A percentile compares a stretch with the other conserved stretches of the same genome.
These are phyloP conservation scores for Acromyrmex heyeri DNA, from an alignment of 1,140 invertebrate species.

Conservation along the genomic window DNA sequence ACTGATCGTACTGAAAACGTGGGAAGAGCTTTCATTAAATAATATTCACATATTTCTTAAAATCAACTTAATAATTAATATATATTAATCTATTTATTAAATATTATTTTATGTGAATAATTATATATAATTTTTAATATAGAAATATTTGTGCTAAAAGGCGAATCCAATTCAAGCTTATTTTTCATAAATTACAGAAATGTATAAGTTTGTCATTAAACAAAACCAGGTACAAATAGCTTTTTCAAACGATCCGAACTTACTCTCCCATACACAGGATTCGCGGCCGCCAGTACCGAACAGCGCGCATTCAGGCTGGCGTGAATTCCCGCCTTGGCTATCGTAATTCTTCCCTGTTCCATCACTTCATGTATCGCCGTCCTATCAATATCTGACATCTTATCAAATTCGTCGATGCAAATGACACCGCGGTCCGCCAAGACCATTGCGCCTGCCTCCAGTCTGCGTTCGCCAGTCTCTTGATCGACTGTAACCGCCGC, in stretches of 20 bases:
- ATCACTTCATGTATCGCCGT: constrained; percentile 99
- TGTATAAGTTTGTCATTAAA: background rate
- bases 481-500: constrained; percentile 98
- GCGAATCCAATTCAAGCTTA: background rate
- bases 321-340: constrained; percentile 99
- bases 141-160: constrained; percentile 5
- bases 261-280: constrained; percentile 99
- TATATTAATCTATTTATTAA: background rate
- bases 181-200: background rate
- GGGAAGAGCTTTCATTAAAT: constrained; percentile 21
- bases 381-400: constrained; percentile 99
- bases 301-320: constrained; percentile 99
- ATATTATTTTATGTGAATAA: background rate
- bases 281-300: constrained; percentile 99
- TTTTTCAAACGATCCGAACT: constrained; percentile 75
- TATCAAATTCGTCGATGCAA: constrained; percentile 99
- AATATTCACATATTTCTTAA: constrained; percentile 3
- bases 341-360: constrained; percentile 98
- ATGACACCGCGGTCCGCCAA: constrained; percentile 98
- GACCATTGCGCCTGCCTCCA: constrained; percentile 99
- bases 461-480: constrained; percentile 95
- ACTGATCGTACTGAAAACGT: constrained; percentile 96
- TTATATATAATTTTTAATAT: background rate
- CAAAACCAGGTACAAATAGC: background rate
- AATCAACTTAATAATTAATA: constrained; percentile 1